Percentiles rank a stretch among this genome's conserved stretches.
Conservation (phyloP, 2,113 vertebrate species). For the Hydrolagus affinis region DNA sequence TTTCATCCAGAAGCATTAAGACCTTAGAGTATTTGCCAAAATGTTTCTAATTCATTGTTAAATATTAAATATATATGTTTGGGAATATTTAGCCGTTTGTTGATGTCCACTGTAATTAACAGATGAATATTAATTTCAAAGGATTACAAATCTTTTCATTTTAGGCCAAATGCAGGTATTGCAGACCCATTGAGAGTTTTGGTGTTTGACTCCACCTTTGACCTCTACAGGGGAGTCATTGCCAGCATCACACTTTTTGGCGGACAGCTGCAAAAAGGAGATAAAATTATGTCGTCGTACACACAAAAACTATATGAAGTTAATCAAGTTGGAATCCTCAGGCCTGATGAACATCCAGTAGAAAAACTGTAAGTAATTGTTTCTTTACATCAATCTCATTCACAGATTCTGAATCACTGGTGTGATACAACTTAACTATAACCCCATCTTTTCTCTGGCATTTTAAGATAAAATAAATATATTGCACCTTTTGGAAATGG, state of each 20-base stretch:
- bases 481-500: no score
- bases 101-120: neutral
- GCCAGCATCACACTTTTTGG: constrained; percentile 80
- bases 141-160: neutral
- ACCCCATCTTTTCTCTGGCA: constrained; percentile 25
- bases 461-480: constrained; percentile 25
- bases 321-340: constrained; percentile 79
- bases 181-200: constrained; percentile 74
- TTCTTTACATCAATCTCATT: neutral
- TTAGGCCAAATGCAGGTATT: constrained; percentile 59
- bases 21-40: neutral
- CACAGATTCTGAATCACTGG: constrained; percentile 16
- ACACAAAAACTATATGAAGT: constrained; percentile 81
- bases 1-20: neutral
- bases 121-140: neutral
- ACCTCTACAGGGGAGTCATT: constrained; percentile 85
- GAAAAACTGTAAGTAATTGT: constrained; percentile 66
- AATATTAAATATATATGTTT: neutral
- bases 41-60: neutral
- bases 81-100: neutral
- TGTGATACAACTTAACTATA: neutral
- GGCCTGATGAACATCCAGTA: constrained; percentile 70
- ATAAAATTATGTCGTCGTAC: constrained; percentile 71
- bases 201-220: constrained; percentile 89
- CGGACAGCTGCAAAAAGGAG: constrained; percentile 73